Evolutionary conservation across 2,888 invertebrate species (phyloP).

Genomic region (Vesta saturnalis): DNA sequence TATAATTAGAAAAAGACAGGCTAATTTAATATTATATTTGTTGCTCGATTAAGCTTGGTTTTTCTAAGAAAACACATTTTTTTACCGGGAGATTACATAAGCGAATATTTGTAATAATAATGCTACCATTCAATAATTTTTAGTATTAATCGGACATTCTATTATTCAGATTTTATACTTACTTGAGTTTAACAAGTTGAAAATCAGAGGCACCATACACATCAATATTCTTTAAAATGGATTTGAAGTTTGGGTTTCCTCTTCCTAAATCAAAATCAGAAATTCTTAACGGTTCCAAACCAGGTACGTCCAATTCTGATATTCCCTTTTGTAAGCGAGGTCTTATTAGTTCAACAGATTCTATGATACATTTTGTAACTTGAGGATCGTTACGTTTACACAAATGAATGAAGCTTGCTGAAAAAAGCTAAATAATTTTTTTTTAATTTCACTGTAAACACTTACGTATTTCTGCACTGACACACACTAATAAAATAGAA

Average conservation of each 20-base stretch:
- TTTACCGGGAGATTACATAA: no score
- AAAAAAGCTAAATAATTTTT: no score
- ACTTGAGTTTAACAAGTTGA: constrained; percentile 66
- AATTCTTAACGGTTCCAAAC: constrained; percentile 71
- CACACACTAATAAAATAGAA: neutral
- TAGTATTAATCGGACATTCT: no score
- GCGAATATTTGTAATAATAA: no score
- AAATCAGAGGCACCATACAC: constrained; percentile 66
- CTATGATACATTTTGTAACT: constrained; percentile 70
- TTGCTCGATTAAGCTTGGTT: no score
- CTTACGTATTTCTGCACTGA: constrained; percentile 7
- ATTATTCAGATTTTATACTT: no score
- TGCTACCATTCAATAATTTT: no score
- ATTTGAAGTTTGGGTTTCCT: constrained; percentile 63
- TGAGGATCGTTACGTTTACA: constrained; percentile 72
- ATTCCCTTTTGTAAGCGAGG: constrained; percentile 71
- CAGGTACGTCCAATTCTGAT: constrained; percentile 74
- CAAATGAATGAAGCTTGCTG: constrained; percentile 73
- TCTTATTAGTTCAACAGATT: constrained; percentile 69
- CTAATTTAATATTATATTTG: no score
- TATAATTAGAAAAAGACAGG: no score
- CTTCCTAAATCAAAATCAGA: constrained; percentile 70
- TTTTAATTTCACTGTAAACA: neutral
- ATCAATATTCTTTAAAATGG: constrained; percentile 63
- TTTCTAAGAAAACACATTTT: no score